These are phyloP conservation scores for Drosophila eugracilis DNA, from an alignment of 1,140 invertebrate genomes.

Conservation along the genomic window DNA sequence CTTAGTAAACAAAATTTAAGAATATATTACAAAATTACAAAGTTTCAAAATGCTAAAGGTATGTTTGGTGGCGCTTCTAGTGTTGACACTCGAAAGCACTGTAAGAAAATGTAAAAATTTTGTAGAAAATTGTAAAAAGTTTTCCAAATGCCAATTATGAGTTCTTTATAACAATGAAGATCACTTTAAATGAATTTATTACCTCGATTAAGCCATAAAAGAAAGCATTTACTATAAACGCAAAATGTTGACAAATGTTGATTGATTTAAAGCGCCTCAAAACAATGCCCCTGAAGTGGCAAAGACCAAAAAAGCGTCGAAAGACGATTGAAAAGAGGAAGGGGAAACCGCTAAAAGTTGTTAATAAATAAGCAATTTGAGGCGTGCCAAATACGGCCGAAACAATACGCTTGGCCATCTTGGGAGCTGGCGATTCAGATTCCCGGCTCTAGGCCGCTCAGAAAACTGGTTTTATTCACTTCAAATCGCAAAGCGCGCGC, in stretches of 20 bases:
- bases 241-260: conserved; percentile 7
- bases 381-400: conserved; percentile 62
- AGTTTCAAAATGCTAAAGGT: background rate
- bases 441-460: background rate
- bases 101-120: background rate
- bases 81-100: no score
- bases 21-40: no score
- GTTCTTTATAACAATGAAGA: no score
- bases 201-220: no score
- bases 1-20: background rate
- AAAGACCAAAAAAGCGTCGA: conserved; percentile 18
- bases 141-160: background rate
- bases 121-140: no score
- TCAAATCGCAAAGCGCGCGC: conserved; percentile 67
- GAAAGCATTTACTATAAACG: background rate
- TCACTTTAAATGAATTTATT: no score
- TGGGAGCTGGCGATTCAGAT: conserved; percentile 33
- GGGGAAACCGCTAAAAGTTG: conserved; percentile 39
- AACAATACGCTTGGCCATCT: conserved; percentile 73
- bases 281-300: conserved; percentile 25
- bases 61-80: no score
- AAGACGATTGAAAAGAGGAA: background rate
- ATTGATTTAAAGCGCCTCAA: conserved; percentile 15
- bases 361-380: conserved; percentile 80
- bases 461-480: conserved; percentile 52